Conservation (phyloP, 2,888 invertebrate species). For the Portevinia maculata region DNA sequence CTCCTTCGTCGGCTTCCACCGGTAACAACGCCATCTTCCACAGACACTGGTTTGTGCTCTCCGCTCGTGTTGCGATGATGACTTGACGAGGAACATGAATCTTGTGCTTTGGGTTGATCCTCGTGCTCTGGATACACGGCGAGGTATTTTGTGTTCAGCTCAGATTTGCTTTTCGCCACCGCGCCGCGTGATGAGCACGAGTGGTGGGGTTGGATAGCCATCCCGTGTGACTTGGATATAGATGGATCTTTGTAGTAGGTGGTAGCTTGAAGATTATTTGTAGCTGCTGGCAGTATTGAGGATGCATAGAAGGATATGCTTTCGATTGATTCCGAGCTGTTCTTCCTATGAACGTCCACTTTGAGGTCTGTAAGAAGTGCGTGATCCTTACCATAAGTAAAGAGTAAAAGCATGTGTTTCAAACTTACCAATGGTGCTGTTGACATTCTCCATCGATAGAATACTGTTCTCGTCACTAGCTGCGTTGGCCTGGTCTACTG, state of each 20-base stretch:
- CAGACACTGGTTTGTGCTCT: slow-evolving; percentile 76
- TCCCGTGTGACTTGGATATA: slow-evolving; percentile 40
- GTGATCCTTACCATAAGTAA: background rate
- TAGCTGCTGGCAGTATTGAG: slow-evolving; percentile 78
- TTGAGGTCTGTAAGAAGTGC: slow-evolving; percentile 88
- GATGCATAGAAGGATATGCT: slow-evolving; percentile 86
- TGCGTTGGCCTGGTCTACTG: slow-evolving; percentile 85
- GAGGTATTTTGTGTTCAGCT: slow-evolving; percentile 79
- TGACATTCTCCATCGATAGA: slow-evolving; percentile 84
- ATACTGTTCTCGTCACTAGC: slow-evolving; percentile 82
- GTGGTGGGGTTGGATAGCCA: slow-evolving; percentile 42
- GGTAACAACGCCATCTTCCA: slow-evolving; percentile 76
- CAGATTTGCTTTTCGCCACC: slow-evolving; percentile 73
- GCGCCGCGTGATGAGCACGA: slow-evolving; percentile 50
- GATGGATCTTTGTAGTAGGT: slow-evolving; percentile 59
- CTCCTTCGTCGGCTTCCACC: slow-evolving; percentile 77
- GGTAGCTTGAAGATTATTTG: slow-evolving; percentile 77
- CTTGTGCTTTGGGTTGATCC: slow-evolving; percentile 58
- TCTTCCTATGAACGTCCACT: slow-evolving; percentile 96
- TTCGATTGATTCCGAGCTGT: slow-evolving; percentile 94
- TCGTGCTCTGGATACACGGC: slow-evolving; percentile 80
- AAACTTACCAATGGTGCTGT: slow-evolving; percentile 87
- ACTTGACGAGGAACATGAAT: slow-evolving; percentile 61
- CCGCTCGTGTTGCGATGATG: slow-evolving; percentile 77
- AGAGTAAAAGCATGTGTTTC: slow-evolving; percentile 2